A percentile compares a stretch with the other conserved stretches of the same genome.
Evolutionary conservation across 2,113 vertebrate species (phyloP).

Genomic region (Apeltes quadracus): DNA sequence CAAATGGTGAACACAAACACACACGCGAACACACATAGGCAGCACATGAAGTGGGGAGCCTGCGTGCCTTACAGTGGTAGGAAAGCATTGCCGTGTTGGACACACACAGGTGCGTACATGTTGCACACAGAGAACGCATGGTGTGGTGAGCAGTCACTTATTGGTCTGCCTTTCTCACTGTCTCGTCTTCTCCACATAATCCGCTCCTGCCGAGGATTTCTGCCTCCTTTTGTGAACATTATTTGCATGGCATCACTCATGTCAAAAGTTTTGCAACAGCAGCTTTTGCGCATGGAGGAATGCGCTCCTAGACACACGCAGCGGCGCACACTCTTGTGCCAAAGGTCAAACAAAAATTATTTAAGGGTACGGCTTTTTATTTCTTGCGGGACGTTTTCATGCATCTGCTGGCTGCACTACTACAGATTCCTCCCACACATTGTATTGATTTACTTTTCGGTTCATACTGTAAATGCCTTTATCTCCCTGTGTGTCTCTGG

Average conservation of each 20-base stretch:
- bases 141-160: not conserved
- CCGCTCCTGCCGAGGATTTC: not conserved
- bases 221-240: not conserved
- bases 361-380: too few species aligned
- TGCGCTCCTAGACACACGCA: not conserved
- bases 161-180: conserved; percentile 13
- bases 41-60: conserved; percentile 46
- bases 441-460: not conserved
- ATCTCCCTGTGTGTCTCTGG: not conserved
- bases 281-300: not conserved
- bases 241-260: not conserved
- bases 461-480: not conserved
- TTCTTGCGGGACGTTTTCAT: not conserved
- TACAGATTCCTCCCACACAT: not conserved
- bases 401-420: not conserved
- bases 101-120: conserved; percentile 4
- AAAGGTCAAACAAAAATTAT: conserved; percentile 24
- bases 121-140: not conserved
- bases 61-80: conserved; percentile 9
- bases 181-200: not conserved
- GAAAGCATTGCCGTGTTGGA: conserved; percentile 5
- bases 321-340: not conserved
- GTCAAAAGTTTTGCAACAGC: conserved; percentile 2
- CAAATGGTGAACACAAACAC: conserved; percentile 44
- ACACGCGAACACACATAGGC: conserved; percentile 20